Evolutionary conservation across 2,113 vertebrate genomes (phyloP).

Genomic region (Stomatorhinus ivindoensis): DNA sequence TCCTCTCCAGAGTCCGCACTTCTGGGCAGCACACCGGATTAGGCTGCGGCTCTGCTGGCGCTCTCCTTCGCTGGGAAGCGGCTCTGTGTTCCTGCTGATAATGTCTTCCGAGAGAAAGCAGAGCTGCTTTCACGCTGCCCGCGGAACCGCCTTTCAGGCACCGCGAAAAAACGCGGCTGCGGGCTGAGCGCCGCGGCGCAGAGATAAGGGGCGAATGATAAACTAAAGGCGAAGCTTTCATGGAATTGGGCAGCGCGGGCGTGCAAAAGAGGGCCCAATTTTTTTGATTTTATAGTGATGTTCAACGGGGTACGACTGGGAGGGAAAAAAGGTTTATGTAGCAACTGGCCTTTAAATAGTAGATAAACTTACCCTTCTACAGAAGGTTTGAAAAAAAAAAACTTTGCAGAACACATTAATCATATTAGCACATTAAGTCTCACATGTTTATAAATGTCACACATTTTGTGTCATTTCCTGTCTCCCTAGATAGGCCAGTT

Average conservation of each 20-base stretch:
- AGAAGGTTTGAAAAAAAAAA: background rate
- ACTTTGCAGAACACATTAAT: background rate
- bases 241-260: background rate
- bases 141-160: background rate
- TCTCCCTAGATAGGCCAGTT: background rate
- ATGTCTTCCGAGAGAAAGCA: conserved; percentile 7
- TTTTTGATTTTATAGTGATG: background rate
- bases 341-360: background rate
- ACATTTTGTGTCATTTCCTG: background rate
- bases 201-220: background rate
- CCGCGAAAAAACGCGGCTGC: background rate
- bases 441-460: background rate
- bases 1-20: background rate
- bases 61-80: background rate
- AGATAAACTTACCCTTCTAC: background rate
- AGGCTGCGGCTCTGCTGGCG: background rate
- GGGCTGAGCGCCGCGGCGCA: background rate
- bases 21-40: background rate
- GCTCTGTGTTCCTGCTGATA: conserved; percentile 9
- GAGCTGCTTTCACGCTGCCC: background rate
- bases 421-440: background rate
- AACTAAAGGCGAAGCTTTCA: background rate
- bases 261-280: background rate
- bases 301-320: background rate
- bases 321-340: background rate